Evolutionary conservation across 2,797 vertebrate species (phyloP).

Genomic region (Sebastes reedi): DNA sequence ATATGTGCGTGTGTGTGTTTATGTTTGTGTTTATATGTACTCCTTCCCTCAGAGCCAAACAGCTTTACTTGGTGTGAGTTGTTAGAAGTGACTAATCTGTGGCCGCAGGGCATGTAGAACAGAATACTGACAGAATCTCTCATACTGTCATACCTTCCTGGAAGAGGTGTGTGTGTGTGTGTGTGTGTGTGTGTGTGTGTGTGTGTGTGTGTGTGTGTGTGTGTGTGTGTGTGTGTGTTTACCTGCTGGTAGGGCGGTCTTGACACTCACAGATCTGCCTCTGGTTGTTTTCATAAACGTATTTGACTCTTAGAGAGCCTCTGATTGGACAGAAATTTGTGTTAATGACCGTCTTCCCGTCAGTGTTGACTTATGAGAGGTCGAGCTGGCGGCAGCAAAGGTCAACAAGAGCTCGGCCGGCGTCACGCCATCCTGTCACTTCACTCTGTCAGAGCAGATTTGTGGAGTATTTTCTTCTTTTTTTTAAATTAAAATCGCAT

Average conservation of each 20-base stretch:
- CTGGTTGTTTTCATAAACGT: not conserved
- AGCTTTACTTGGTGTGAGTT: not conserved
- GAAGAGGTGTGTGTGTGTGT: not conserved
- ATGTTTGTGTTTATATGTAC: not conserved
- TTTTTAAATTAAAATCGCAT: not conserved
- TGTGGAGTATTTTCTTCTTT: not conserved
- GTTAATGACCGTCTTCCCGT: conserved; percentile 29
- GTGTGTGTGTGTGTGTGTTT: not conserved
- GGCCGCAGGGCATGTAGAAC: not conserved
- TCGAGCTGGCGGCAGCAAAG: not conserved
- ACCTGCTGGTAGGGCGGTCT: not conserved
- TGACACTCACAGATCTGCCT: not conserved
- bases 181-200: not conserved
- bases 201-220: too few species aligned
- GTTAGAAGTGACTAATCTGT: not conserved
- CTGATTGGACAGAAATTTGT: conserved; percentile 15
- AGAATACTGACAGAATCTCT: not conserved
- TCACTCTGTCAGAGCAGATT: not conserved
- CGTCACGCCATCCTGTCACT: not conserved
- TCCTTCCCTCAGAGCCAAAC: not conserved
- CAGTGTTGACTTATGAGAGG: conserved; percentile 22
- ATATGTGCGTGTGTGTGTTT: not conserved
- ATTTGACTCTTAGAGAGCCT: not conserved
- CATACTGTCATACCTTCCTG: not conserved
- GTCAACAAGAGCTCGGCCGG: not conserved